phyloP scores from a whole-genome alignment of 2,888 invertebrate species.

The Drosophila austrosaltans region DNA sequence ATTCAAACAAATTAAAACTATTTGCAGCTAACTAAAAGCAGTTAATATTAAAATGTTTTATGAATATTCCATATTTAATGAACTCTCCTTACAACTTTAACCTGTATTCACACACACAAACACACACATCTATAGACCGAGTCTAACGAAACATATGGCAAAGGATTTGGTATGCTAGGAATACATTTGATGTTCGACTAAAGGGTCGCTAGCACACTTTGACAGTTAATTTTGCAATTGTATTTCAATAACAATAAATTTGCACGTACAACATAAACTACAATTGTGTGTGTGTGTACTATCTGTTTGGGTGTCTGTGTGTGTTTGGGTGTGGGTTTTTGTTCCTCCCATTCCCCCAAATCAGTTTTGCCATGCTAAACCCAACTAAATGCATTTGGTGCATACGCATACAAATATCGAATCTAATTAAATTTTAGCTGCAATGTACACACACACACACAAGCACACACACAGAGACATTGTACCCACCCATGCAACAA shows the following conservation, averaged over 20 bases:
- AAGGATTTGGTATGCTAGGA: constrained; percentile 35
- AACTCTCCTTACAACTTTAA: neutral
- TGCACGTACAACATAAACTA: constrained; percentile 74
- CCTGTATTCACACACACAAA: neutral
- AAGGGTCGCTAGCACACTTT: constrained; percentile 71
- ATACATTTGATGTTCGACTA: constrained; percentile 55
- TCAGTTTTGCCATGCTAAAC: constrained; percentile 23
- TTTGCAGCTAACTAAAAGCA: neutral
- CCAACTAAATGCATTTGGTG: constrained; percentile 54
- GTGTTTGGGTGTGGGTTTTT: constrained; percentile 20
- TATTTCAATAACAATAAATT: constrained; percentile 83
- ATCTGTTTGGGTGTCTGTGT: constrained; percentile 12
- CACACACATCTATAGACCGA: neutral
- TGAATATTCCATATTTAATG: neutral
- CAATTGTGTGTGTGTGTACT: constrained; percentile 44
- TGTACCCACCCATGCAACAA: constrained; percentile 21
- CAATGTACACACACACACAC: constrained; percentile 41
- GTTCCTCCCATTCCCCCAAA: neutral
- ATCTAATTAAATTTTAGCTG: constrained; percentile 81
- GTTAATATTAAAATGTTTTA: neutral
- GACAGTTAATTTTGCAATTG: constrained; percentile 83
- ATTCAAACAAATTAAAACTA: constrained; percentile 5
- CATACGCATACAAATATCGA: constrained; percentile 68
- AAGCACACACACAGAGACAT: constrained; percentile 29
- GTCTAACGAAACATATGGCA: constrained; percentile 60